These are phyloP conservation scores for Germaria angustata DNA, from an alignment of 2,888 invertebrate species.

Conservation along the genomic window DNA sequence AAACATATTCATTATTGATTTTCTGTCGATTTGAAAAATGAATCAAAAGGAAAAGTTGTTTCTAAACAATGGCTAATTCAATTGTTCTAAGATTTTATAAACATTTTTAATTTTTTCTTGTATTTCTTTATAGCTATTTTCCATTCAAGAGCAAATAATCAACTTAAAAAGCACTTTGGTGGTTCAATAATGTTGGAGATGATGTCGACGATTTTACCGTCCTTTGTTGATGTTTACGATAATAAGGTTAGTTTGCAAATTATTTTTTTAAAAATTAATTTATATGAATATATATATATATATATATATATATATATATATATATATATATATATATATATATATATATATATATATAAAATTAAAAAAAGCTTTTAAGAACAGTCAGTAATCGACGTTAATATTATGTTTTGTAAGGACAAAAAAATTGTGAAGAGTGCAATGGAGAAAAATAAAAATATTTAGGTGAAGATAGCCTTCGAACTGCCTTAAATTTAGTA, in stretches of 20 bases:
- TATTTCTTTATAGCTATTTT: background rate
- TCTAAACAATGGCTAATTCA: conserved; percentile 35
- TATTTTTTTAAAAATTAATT: conserved; percentile 28
- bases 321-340: too few species aligned
- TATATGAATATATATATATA: too few species aligned
- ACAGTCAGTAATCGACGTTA: background rate
- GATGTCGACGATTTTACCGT: conserved; percentile 1
- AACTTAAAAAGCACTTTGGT: conserved; percentile 32
- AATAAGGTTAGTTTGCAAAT: conserved; percentile 35
- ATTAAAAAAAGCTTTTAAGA: background rate
- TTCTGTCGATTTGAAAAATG: background rate
- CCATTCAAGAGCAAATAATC: conserved; percentile 41
- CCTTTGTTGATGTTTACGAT: conserved; percentile 23
- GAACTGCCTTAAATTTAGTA: background rate
- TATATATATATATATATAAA: too few species aligned
- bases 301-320: too few species aligned
- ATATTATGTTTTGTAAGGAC: background rate
- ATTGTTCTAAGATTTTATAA: conserved; percentile 35
- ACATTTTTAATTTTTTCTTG: background rate
- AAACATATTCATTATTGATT: background rate
- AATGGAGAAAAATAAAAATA: background rate
- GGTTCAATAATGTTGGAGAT: conserved; percentile 15
- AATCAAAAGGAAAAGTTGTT: conserved; percentile 25
- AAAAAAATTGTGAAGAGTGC: conserved; percentile 1
- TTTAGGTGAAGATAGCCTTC: conserved; percentile 33